Base-by-base conservation (phyloP, 1,140 invertebrate species). In the Drosophila ananassae region DNA sequence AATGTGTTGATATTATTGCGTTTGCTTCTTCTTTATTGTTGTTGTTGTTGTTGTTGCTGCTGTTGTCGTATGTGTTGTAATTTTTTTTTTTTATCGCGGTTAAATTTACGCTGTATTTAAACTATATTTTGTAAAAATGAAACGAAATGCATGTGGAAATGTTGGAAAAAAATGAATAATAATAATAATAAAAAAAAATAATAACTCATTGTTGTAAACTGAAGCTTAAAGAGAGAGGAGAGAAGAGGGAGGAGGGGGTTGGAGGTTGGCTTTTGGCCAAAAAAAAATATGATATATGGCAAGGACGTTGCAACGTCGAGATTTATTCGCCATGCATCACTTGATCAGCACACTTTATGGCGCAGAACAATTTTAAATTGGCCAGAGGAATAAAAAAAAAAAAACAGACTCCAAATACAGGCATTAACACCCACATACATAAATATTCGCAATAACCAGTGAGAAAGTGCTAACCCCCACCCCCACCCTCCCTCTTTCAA, bases 51-150 rank as follows among this genome's bases (percentile, higher is more conserved):
- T 37, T 37, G 34, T 37, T 37, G 34, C 10, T n/a, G 12, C 10
- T n/a, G 34, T 37, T 4, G 34, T 37, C 34, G 30, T 32, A 44
- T 54, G 55, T 73, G 34, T 22, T 61, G 34, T 53, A 44, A 59
- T 69, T 73, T 85, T 37, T 82, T 37, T 82, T 82, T 89, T 87
- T 87, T 87, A 87, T 87, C 83, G 83, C 83, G 83, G 83, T 87
- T 87, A 61, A 87, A 89, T 71, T 76, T 72, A 76, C 61, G 55
- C 85, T 85, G 63, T 81, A 81, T 66, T 78, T 76, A 68, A 82
- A 78, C 39, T 54, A 37, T 76, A 87, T 51, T 73, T 85, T 89
- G 75, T 85, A 83, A 81, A 81, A 83, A 53, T 74, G 72, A 83
- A 84, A 83, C 54, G 68, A 73, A 73, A 83, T 83, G 76, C 75